Percentiles rank a stretch among this genome's conserved stretches.
These are phyloP conservation scores for Drosophila mettleri DNA, from an alignment of 2,888 invertebrate genomes.

Conservation along the genomic window DNA sequence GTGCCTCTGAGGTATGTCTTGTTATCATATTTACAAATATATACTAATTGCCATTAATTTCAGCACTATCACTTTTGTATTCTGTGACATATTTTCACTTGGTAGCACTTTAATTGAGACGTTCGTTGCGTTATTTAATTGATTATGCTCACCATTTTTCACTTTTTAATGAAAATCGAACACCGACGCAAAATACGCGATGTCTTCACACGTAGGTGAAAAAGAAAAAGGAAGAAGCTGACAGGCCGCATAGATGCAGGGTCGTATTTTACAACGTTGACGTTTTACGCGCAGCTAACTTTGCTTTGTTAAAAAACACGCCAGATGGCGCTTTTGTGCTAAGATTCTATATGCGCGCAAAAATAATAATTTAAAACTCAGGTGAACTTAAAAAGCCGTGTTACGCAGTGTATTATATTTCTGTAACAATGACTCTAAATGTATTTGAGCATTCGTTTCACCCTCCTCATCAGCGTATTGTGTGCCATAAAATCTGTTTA, in stretches of 20 bases:
- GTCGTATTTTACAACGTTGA: conserved; percentile 46
- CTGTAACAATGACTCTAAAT: conserved; percentile 64
- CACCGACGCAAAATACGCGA: conserved; percentile 83
- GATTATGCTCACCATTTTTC: conserved; percentile 82
- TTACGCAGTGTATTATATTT: conserved; percentile 74
- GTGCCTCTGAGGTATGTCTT: conserved; percentile 87
- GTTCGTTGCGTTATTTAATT: conserved; percentile 50
- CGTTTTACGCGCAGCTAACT: conserved; percentile 43
- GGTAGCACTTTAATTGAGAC: conserved; percentile 10
- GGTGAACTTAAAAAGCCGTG: conserved; percentile 34
- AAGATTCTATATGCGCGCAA: not conserved
- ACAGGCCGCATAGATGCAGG: conserved; percentile 51
- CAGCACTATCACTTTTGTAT: conserved; percentile 87
- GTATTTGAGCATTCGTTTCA: conserved; percentile 42
- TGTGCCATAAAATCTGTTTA: conserved; percentile 67
- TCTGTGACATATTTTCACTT: conserved; percentile 22
- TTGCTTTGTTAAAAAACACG: conserved; percentile 6
- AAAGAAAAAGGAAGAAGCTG: conserved; percentile 79
- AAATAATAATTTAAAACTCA: conserved; percentile 17
- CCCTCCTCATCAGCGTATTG: conserved; percentile 22
- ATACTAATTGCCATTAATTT: conserved; percentile 46
- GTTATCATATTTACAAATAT: not conserved
- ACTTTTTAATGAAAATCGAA: conserved; percentile 74
- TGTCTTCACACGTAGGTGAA: conserved; percentile 83
- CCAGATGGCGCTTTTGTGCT: conserved; percentile 34